Base-by-base conservation (phyloP, 1,140 invertebrate genomes). In the Tetramorium parvispinum region DNA sequence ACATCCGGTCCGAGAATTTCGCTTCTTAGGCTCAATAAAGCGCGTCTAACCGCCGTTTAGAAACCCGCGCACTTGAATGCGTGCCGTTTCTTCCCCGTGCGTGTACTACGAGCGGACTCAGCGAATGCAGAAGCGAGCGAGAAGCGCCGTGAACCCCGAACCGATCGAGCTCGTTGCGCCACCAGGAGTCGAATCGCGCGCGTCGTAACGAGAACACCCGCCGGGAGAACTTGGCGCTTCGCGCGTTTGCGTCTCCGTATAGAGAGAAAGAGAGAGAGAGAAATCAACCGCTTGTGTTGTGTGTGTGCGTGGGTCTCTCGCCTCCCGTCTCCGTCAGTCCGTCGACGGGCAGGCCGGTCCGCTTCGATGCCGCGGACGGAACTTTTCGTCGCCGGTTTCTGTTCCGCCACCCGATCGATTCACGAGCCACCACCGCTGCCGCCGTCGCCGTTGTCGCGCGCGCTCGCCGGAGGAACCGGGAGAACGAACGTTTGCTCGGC, bases 21-120 rank as follows among this genome's bases (percentile, higher is more conserved):
- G 49, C 73, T 32, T 53, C 40, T 24, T 11, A 37, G 40, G 53
- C 2, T 6, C 51, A 16, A 37, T 65, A 4, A 4, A 32, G 3
- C 13, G 85, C 77, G 71, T 32, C 37, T 46, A 53, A 37, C 27
- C 53, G 75, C n/a, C 37, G 68, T 16, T 43, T 21, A 2, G 16
- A n/a, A 24, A 24, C 18, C 51, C 59, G 79, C 77, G 65, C 88
- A 79, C 88, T 78, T 46, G 40, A 87, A 77, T 68, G 88, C 68
- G 88, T 77, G 61, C 78, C 46, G 82, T 3, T 13, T 46, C 10
- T 11, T 46, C 11, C 46, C 11, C 10, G 10, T 13, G 10, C 46
- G 71, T 81, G 11, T 78, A 13, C 32, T 59, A 70, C 53, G 73
- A 85, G n/a, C 2, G 18, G n/a, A 49, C 46, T 76, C 53, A 70